A percentile compares a stretch with the other conserved stretches of the same genome.
Evolutionary conservation across 2,888 invertebrate species (phyloP).

Genomic region (Lithophane ornitopus): DNA sequence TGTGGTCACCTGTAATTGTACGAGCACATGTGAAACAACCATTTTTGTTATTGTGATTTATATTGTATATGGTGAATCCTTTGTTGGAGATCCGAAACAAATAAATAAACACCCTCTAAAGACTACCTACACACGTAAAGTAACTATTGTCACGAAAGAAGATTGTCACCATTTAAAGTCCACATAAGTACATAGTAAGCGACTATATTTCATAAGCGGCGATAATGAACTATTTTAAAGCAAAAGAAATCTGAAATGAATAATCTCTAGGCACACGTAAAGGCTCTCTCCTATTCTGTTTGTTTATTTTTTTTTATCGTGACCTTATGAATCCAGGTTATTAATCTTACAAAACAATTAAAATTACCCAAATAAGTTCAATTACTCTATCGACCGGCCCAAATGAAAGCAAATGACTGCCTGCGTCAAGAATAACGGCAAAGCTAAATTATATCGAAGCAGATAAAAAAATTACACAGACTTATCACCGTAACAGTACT

Average conservation of each 20-base stretch:
- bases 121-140: too few relatives aligned
- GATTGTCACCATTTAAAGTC: too few relatives aligned
- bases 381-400: conserved; percentile 25
- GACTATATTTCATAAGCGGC: too few relatives aligned
- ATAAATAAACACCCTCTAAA: too few relatives aligned
- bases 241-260: neutral
- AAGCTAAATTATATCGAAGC: conserved; percentile 66
- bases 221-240: too few relatives aligned
- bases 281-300: neutral
- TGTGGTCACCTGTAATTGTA: too few relatives aligned
- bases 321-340: neutral
- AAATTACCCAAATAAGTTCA: conserved; percentile 31
- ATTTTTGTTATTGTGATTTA: too few relatives aligned
- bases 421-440: conserved; percentile 55
- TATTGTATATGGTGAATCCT: too few relatives aligned
- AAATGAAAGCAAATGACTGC: conserved; percentile 49
- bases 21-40: too few relatives aligned
- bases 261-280: neutral
- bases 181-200: too few relatives aligned
- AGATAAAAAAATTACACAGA: conserved; percentile 67
- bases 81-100: too few relatives aligned
- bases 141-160: too few relatives aligned
- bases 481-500: conserved; percentile 66
- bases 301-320: neutral
- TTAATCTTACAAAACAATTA: neutral